Conservation (phyloP, 53 echinoderm and acorn worm species). For the Apostichopus leukothele region DNA sequence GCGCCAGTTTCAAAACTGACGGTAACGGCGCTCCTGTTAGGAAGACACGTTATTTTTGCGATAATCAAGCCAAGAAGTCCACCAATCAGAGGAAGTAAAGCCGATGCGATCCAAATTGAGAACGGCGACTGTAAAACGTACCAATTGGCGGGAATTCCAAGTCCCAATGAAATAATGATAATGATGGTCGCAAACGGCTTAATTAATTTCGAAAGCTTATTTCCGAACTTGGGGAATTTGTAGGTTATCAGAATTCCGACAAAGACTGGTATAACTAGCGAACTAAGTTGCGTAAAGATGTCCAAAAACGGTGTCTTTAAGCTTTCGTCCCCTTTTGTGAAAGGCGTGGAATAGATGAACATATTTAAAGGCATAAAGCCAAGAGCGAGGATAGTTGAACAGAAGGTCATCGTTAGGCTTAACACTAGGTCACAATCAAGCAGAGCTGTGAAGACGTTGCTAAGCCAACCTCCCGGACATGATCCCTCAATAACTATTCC, state of each 20-base stretch:
- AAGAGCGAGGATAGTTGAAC: conserved; percentile 68
- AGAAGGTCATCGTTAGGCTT: conserved; percentile 73
- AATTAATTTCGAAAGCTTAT: conserved; percentile 51
- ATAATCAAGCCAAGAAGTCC: conserved; percentile 54
- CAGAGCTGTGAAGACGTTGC: conserved; percentile 67
- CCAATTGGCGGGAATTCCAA: conserved; percentile 58
- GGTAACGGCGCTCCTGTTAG: conserved; percentile 55
- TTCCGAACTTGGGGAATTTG: conserved; percentile 51
- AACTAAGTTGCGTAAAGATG: conserved; percentile 60
- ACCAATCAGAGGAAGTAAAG: conserved; percentile 54
- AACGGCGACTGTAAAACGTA: conserved; percentile 55
- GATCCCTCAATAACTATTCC: conserved; percentile 65
- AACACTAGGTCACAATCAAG: conserved; percentile 66
- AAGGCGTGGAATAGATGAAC: conserved; percentile 62
- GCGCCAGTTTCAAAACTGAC: conserved; percentile 69
- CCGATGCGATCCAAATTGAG: conserved; percentile 51
- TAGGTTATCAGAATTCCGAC: conserved; percentile 59
- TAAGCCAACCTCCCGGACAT: conserved; percentile 76
- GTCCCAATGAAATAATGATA: conserved; percentile 50
- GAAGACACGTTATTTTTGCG: conserved; percentile 56
- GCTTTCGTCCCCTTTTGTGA: conserved; percentile 51
- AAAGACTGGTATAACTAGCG: conserved; percentile 62
- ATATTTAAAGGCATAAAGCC: conserved; percentile 70
- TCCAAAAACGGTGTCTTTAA: conserved; percentile 58
- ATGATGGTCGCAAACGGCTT: conserved; percentile 60